Percentiles rank a stretch among this genome's conserved stretches.
phyloP scores from a whole-genome alignment of 2,888 invertebrate genomes.

The Leptinotarsa rubiginosa region DNA sequence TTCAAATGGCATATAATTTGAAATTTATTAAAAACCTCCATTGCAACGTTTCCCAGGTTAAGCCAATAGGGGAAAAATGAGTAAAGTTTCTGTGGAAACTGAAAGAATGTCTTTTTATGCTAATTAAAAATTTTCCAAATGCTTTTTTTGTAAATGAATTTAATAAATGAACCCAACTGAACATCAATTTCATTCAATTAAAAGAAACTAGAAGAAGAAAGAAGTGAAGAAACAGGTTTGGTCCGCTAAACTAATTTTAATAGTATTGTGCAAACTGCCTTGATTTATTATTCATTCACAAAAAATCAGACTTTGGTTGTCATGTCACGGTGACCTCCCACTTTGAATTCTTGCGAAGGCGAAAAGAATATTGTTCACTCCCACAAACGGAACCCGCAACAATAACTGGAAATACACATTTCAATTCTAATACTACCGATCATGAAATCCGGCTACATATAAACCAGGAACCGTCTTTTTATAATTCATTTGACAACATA shows the following conservation, averaged over 20 bases:
- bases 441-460: conserved; percentile 32
- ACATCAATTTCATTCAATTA: not conserved
- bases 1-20: too few relatives aligned
- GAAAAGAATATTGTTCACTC: conserved; percentile 1
- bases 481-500: not conserved
- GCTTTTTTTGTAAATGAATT: too few relatives aligned
- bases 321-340: conserved; percentile 5
- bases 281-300: not conserved
- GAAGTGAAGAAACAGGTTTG: not conserved
- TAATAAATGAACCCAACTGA: too few relatives aligned
- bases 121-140: too few relatives aligned
- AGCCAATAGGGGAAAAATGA: too few relatives aligned
- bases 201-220: not conserved
- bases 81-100: too few relatives aligned
- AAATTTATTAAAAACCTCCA: too few relatives aligned
- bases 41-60: too few relatives aligned
- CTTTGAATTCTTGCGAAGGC: conserved; percentile 1
- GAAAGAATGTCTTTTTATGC: too few relatives aligned
- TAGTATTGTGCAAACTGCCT: not conserved
- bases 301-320: not conserved
- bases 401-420: not conserved
- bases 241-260: not conserved
- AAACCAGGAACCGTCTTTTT: conserved; percentile 36
- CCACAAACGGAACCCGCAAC: not conserved
- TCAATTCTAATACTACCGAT: not conserved